phyloP scores from a whole-genome alignment of 2,888 invertebrate genomes.

The Xanthia togata region DNA sequence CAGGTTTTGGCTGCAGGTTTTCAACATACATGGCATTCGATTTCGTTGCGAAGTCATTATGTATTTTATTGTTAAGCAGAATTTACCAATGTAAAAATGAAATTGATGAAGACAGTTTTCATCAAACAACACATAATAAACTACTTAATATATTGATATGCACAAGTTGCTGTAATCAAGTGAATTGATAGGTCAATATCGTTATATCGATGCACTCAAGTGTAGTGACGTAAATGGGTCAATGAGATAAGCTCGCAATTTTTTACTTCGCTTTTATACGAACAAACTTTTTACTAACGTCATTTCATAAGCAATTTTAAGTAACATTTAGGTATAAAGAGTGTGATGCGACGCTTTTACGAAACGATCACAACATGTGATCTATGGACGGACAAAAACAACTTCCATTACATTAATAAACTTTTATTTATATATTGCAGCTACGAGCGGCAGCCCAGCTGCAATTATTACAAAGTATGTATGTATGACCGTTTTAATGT shows the following conservation, averaged over 20 bases:
- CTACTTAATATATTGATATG: not conserved
- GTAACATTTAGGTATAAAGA: too few species aligned
- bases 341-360: not conserved
- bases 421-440: not conserved
- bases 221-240: not conserved
- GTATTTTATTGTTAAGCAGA: not conserved
- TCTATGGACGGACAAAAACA: not conserved
- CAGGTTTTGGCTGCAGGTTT: too few species aligned
- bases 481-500: not conserved
- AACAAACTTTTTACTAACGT: not conserved
- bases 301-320: not conserved
- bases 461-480: not conserved
- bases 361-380: too few species aligned
- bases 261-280: not conserved
- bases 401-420: not conserved
- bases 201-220: not conserved
- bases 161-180: not conserved
- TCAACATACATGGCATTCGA: not conserved
- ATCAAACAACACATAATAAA: not conserved
- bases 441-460: not conserved
- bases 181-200: not conserved
- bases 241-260: slow-evolving; percentile 9
- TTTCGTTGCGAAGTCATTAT: not conserved
- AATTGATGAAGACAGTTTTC: not conserved
- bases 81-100: not conserved